A percentile compares a stretch with the other conserved stretches of the same genome.
Evolutionary conservation across 2,113 vertebrate species (phyloP).

Genomic region (Datnioides undecimradiatus): DNA sequence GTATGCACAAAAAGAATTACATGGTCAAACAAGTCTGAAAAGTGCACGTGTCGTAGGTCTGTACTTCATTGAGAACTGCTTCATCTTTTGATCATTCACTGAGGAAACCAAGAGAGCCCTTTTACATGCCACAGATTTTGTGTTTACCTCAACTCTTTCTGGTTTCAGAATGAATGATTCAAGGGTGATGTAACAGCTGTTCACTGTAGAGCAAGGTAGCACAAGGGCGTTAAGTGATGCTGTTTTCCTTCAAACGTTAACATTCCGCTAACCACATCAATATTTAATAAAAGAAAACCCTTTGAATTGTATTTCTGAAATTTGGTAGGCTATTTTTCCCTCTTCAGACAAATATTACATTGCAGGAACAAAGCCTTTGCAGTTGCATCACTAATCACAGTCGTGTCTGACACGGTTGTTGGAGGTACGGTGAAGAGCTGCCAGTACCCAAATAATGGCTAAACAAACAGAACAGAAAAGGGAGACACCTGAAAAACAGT

Average conservation of each 20-base stretch:
- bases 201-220: constrained; percentile 69
- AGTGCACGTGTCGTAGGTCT: constrained; percentile 4
- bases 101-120: constrained; percentile 41
- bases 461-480: constrained; percentile 31
- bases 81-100: constrained; percentile 50
- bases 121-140: constrained; percentile 59
- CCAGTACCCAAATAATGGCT: constrained; percentile 22
- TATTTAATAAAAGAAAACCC: constrained; percentile 64
- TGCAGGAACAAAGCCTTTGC: constrained; percentile 34
- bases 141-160: constrained; percentile 68
- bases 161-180: constrained; percentile 70
- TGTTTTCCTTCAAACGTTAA: constrained; percentile 56
- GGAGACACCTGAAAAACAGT: constrained; percentile 9
- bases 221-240: constrained; percentile 58
- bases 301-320: constrained; percentile 65
- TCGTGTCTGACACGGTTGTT: constrained; percentile 17
- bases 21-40: constrained; percentile 21
- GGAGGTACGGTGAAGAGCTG: constrained; percentile 1
- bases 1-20: constrained; percentile 32
- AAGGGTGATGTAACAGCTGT: constrained; percentile 76
- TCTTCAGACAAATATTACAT: constrained; percentile 49
- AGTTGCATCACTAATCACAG: constrained; percentile 55
- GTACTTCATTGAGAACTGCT: constrained; percentile 9
- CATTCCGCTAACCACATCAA: constrained; percentile 62
- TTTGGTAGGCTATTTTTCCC: constrained; percentile 45